A percentile compares a stretch with the other conserved stretches of the same genome.
Conservation (phyloP, 2,797 vertebrate species). For the Lacerta viridis region DNA sequence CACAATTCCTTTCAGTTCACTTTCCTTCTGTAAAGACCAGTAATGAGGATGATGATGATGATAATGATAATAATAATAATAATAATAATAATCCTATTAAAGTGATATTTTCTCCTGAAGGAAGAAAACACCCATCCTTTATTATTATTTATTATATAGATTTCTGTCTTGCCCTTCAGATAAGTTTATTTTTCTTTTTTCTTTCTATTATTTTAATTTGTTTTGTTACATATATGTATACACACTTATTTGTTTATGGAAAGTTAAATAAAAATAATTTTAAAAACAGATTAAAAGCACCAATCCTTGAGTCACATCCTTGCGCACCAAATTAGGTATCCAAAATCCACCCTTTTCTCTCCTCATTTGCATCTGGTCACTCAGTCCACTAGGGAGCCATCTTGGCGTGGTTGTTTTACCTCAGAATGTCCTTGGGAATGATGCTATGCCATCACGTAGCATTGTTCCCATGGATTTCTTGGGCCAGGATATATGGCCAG, state of each 20-base stretch:
- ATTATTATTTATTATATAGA: not conserved
- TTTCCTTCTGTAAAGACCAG: not conserved
- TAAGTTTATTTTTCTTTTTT: not conserved
- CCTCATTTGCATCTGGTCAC: not conserved
- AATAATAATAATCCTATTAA: not conserved
- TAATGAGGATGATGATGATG: not conserved
- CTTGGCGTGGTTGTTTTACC: not conserved
- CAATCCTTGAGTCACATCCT: not conserved
- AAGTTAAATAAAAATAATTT: not conserved
- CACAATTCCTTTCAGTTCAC: not conserved
- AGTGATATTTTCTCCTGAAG: not conserved
- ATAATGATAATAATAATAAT: too few relatives aligned
- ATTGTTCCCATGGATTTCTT: not conserved
- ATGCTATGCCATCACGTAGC: too few relatives aligned
- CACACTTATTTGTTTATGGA: not conserved
- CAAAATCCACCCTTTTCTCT: too few relatives aligned
- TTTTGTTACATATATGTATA: not conserved
- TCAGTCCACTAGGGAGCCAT: not conserved
- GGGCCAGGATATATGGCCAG: not conserved
- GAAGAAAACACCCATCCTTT: not conserved
- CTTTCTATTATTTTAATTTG: not conserved
- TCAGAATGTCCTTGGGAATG: not conserved
- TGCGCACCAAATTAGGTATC: not conserved
- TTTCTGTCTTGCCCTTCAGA: not conserved
- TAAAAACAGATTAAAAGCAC: not conserved